These are phyloP conservation scores for Stichopus horrens DNA, from an alignment of 53 echinoderm and acorn worm species.

Conservation along the genomic window DNA sequence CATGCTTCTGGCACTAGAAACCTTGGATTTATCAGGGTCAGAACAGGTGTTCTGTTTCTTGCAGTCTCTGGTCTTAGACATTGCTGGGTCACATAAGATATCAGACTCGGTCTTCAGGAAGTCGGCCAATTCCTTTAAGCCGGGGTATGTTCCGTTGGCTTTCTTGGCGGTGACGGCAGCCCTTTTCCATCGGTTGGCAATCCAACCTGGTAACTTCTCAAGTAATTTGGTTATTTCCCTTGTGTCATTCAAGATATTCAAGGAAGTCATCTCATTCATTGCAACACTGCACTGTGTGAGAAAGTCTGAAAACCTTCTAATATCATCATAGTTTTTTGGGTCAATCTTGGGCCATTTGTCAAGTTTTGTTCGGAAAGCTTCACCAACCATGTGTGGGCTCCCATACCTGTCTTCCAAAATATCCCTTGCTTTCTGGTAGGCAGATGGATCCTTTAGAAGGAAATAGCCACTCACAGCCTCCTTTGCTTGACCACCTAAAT, in stretches of 20 bases:
- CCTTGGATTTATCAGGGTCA: neutral
- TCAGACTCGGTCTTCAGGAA: constrained; percentile 57
- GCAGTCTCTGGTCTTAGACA: constrained; percentile 2
- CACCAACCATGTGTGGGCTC: constrained; percentile 18
- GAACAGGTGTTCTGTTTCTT: neutral
- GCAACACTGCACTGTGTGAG: constrained; percentile 47
- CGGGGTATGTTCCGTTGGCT: constrained; percentile 42
- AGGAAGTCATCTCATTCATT: constrained; percentile 24
- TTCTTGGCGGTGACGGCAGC: constrained; percentile 40
- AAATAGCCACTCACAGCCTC: constrained; percentile 60
- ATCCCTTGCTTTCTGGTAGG: constrained; percentile 46
- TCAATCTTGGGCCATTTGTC: constrained; percentile 37
- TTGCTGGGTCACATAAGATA: constrained; percentile 49
- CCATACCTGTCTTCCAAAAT: constrained; percentile 42
- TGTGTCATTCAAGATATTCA: constrained; percentile 58
- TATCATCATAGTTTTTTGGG: constrained; percentile 19
- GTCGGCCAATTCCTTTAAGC: constrained; percentile 46
- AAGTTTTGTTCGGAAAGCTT: constrained; percentile 45
- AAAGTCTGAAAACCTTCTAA: constrained; percentile 41
- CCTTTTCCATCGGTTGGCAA: constrained; percentile 54
- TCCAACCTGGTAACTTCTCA: constrained; percentile 54
- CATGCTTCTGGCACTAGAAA: neutral
- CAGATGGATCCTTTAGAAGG: constrained; percentile 44
- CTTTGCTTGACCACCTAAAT: constrained; percentile 59
- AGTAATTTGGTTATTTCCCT: constrained; percentile 50